phyloP scores from a whole-genome alignment of 2,888 invertebrate species.

The Alentia gelatinosa region DNA sequence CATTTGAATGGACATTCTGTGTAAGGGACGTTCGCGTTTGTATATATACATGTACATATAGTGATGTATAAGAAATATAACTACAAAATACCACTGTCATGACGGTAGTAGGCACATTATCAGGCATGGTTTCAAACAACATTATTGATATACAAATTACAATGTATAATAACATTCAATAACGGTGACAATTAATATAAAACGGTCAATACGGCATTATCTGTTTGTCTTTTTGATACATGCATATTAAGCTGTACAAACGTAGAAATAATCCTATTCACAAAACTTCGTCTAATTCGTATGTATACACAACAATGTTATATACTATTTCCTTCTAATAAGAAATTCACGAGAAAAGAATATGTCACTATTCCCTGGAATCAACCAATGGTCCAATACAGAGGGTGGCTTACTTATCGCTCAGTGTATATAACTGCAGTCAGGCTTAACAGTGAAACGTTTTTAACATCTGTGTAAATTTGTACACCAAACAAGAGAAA shows the following conservation, averaged over 20 bases:
- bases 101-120: background rate
- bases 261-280: background rate
- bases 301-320: background rate
- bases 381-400: background rate
- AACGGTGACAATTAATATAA: background rate
- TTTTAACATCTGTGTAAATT: background rate
- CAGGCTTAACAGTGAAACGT: background rate
- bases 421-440: background rate
- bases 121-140: background rate
- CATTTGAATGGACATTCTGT: no score
- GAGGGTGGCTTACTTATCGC: background rate
- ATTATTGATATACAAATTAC: background rate
- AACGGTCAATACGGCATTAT: background rate
- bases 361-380: background rate
- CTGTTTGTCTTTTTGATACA: background rate
- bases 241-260: conserved; percentile 12
- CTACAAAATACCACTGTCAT: background rate
- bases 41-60: background rate
- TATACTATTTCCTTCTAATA: background rate
- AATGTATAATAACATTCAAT: background rate
- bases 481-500: background rate
- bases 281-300: background rate
- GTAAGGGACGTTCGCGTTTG: background rate
- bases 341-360: background rate
- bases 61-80: background rate